phyloP scores from a whole-genome alignment of 2,113 vertebrate genomes.

The Burhinus bistriatus region DNA sequence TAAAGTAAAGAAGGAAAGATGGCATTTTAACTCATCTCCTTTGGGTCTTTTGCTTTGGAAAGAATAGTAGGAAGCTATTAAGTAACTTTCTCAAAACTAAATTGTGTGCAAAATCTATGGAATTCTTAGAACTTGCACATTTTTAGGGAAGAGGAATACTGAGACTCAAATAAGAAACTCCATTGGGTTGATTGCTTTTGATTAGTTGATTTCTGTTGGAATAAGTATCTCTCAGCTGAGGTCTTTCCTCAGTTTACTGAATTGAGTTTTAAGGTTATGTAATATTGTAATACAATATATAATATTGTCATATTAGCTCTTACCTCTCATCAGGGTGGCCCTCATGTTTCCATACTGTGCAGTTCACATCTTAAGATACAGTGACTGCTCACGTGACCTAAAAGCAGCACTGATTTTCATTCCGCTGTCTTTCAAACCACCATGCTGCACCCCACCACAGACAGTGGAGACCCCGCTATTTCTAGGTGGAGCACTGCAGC shows the following conservation, averaged over 20 bases:
- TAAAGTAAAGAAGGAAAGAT: background rate
- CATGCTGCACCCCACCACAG: background rate
- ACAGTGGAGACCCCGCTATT: rapidly evolving
- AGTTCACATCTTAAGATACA: background rate
- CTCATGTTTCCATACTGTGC: background rate
- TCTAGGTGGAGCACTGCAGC: background rate
- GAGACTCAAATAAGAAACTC: background rate
- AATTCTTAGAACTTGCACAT: background rate
- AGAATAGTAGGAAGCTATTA: background rate
- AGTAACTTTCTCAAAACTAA: background rate
- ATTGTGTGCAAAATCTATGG: background rate
- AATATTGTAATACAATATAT: background rate
- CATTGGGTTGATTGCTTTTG: background rate
- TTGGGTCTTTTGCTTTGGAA: background rate
- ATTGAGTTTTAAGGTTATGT: background rate
- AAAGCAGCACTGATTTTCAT: background rate
- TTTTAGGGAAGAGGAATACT: background rate
- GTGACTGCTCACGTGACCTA: background rate
- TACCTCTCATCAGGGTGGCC: background rate
- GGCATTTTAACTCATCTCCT: background rate
- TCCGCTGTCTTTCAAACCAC: background rate
- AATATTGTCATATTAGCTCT: background rate
- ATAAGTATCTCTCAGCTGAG: background rate
- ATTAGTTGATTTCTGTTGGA: background rate
- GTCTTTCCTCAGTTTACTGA: background rate